Evolutionary conservation across 2,113 vertebrate genomes (phyloP), one percentile per base, ranked within the genome.

Genomic region (Asarcornis scutulata): DNA sequence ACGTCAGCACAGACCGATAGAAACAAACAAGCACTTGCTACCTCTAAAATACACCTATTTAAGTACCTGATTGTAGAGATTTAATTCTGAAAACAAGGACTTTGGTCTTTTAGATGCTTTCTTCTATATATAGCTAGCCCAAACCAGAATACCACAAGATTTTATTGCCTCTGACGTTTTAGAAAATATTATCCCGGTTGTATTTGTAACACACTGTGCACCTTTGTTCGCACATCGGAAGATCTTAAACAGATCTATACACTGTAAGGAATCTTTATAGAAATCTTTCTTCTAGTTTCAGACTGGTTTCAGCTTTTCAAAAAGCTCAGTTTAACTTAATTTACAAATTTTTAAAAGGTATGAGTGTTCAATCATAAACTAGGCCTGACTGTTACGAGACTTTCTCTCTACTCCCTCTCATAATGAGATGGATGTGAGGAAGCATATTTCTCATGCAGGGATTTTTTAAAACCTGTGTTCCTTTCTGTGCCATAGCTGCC

Each of bases 221-320:
- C 32, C 44, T 92, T 88, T 92, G 55, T 86, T 91, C 38, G 20
- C 69, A 32, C 46, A 23, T 85, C 58, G 55, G 66, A 87, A 92
- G 44, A 59, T 91, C 66, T 87, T 58, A 17, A 82, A 34, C n/a
- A 66, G 40, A 63, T 84, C 44, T 79, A 31, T 27, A 15, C 2
- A 7, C 50, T 85, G 62, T 9, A 1, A 87, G 72, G 64, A 78
- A 58, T 90, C 40, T 62, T 82, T 68, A 8, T 26, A 58, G 80
- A 75, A 86, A 40, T 72, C 83, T 91, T 95, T 46, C 72, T 84
- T 88, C n/a, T 62, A n/a, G 21, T 87, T 95, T 88, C 74, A 80
- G 38, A 73, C 22, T 80, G 42, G 46, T 48, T 48, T 48, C 46
- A 48, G 46, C 40, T 91, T 74, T 87, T 86, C 11, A 76, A 87